Evolutionary conservation across 2,113 vertebrate species (phyloP).

Genomic region (Microcebus lehilahytsara): DNA sequence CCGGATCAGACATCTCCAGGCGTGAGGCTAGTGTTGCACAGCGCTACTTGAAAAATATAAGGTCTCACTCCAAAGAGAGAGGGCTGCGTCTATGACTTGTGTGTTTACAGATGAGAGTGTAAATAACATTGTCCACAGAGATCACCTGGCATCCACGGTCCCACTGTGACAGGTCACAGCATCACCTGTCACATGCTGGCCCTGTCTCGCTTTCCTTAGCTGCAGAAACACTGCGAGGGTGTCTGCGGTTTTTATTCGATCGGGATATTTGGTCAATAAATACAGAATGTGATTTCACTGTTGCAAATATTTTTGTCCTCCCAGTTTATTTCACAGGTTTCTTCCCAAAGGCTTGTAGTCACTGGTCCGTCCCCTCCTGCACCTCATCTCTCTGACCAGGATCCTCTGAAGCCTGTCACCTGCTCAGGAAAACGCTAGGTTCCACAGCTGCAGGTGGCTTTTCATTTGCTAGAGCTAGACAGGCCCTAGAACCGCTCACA

Average conservation of each 20-base stretch:
- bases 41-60: background rate
- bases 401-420: background rate
- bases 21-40: background rate
- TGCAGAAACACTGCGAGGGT: background rate
- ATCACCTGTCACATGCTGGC: background rate
- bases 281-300: background rate
- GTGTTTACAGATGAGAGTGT: background rate
- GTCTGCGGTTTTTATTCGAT: background rate
- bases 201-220: background rate
- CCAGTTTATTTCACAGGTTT: background rate
- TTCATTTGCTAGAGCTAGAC: background rate
- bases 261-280: background rate
- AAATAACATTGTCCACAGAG: background rate
- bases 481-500: background rate
- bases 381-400: background rate
- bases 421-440: background rate
- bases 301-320: background rate
- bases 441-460: background rate
- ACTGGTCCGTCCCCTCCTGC: background rate
- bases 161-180: background rate
- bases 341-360: background rate
- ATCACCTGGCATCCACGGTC: background rate
- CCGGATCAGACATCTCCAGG: background rate
- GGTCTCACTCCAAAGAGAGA: background rate
- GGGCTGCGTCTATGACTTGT: background rate